A percentile compares a stretch with the other conserved stretches of the same genome.
These are phyloP conservation scores for Limnothrissa miodon DNA, from an alignment of 2,113 vertebrate genomes.

Conservation along the genomic window DNA sequence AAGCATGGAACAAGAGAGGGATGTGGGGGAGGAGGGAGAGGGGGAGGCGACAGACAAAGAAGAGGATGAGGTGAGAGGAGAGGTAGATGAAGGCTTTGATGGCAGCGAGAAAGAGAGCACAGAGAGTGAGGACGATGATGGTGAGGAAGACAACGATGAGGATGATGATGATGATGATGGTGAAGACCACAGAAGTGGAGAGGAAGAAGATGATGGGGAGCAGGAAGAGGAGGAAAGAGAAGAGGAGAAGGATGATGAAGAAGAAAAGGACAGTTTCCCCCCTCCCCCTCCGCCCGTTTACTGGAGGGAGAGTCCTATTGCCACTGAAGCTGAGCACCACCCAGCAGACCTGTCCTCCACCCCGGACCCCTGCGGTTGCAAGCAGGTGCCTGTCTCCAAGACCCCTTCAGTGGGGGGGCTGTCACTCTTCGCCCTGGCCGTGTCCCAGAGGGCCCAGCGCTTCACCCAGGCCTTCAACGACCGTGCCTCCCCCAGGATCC, in stretches of 20 bases:
- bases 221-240: conserved; percentile 27
- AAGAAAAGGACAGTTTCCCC: background rate
- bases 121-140: too few relatives aligned
- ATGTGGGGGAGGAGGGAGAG: background rate
- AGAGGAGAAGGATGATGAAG: background rate
- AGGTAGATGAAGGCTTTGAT: conserved; percentile 39
- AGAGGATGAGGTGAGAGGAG: background rate
- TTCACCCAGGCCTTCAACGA: background rate
- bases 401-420: background rate
- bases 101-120: conserved; percentile 53
- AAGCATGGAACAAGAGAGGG: background rate
- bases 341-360: background rate
- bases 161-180: background rate
- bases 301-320: background rate
- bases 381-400: background rate
- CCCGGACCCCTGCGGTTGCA: background rate
- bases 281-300: background rate
- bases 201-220: background rate
- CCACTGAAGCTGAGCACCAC: background rate
- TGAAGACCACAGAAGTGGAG: conserved; percentile 4
- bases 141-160: background rate
- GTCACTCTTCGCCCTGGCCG: conserved; percentile 41
- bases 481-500: conserved; percentile 32
- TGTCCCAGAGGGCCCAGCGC: conserved; percentile 34
- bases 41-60: background rate